phyloP scores from a whole-genome alignment of 2,797 vertebrate genomes.

The Discoglossus pictus region DNA sequence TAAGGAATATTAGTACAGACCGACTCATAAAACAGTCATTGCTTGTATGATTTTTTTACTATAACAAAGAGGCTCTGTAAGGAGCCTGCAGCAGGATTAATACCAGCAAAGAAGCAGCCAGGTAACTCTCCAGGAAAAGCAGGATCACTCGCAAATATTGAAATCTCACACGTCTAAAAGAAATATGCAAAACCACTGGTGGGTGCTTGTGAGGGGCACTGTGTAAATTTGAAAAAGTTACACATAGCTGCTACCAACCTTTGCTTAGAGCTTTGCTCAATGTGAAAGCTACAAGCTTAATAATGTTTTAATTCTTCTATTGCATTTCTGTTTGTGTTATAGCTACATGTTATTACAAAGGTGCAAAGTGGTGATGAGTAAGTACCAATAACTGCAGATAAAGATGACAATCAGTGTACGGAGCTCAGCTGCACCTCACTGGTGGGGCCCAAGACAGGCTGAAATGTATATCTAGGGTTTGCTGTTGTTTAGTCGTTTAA shows the following conservation, averaged over 20 bases:
- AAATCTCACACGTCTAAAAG: slow-evolving; percentile 45
- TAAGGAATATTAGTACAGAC: slow-evolving; percentile 9
- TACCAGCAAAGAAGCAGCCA: slow-evolving; percentile 15
- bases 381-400: too few relatives aligned
- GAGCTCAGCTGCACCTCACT: too few relatives aligned
- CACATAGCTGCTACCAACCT: not conserved
- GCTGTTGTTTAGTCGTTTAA: too few relatives aligned
- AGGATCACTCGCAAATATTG: slow-evolving; percentile 40
- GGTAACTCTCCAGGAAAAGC: slow-evolving; percentile 46
- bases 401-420: too few relatives aligned
- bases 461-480: too few relatives aligned
- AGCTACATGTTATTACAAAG: too few relatives aligned
- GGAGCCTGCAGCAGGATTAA: slow-evolving; percentile 30
- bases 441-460: too few relatives aligned
- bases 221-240: not conserved
- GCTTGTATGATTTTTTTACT: slow-evolving; percentile 18
- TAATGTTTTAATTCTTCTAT: too few relatives aligned
- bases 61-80: slow-evolving; percentile 42
- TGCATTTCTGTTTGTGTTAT: too few relatives aligned
- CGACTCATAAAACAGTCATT: slow-evolving; percentile 28
- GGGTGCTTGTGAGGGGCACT: not conserved
- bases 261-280: too few relatives aligned
- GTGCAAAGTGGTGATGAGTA: too few relatives aligned
- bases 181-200: slow-evolving; percentile 36
- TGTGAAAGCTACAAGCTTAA: too few relatives aligned